These are phyloP conservation scores for Morus bassanus DNA, from an alignment of 2,797 vertebrate species.

Conservation along the genomic window DNA sequence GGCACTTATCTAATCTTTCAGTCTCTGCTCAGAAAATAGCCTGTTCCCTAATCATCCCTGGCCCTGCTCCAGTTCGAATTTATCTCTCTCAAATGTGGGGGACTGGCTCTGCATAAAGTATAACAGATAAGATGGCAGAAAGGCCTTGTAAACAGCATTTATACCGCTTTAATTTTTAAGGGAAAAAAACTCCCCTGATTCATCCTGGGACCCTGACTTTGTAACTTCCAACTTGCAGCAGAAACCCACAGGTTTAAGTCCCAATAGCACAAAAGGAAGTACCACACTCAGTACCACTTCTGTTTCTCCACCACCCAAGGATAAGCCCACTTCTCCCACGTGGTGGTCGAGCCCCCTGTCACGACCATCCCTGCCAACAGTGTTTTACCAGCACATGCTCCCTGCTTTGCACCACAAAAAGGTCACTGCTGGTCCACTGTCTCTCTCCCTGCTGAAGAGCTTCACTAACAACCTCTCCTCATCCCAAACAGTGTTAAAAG, in stretches of 20 bases:
- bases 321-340: neutral
- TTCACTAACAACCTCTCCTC: neutral
- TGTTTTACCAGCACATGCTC: rapidly evolving
- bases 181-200: neutral
- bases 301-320: neutral
- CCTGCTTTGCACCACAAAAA: neutral
- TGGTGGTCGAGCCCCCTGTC: rapidly evolving
- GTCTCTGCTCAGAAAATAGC: constrained; percentile 14
- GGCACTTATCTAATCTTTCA: neutral
- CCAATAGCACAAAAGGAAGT: neutral
- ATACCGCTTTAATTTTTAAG: neutral
- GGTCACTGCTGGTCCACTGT: neutral
- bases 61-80: neutral
- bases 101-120: neutral
- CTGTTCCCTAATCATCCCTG: constrained; percentile 1
- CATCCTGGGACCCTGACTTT: neutral
- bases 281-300: neutral
- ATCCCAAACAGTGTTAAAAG: neutral
- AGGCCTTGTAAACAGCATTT: neutral
- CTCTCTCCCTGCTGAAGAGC: neutral
- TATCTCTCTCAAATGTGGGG: neutral
- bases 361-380: rapidly evolving
- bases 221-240: neutral
- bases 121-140: neutral
- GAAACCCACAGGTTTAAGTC: neutral